Evolutionary conservation across 2,113 vertebrate genomes (phyloP), one percentile per base, ranked within the genome.

Genomic region (Ictidomys tridecemlineatus): DNA sequence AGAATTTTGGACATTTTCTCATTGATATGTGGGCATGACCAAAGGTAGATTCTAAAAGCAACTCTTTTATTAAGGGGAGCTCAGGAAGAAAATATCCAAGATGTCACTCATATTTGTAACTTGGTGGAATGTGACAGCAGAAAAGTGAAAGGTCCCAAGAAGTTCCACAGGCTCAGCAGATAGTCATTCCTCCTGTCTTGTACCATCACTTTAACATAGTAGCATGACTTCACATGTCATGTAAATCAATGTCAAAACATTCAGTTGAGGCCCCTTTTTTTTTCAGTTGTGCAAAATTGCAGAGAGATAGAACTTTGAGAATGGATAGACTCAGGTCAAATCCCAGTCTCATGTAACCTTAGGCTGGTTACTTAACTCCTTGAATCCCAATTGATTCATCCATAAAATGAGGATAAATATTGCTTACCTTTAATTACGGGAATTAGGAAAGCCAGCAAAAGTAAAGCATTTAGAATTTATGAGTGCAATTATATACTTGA

Each of bases 1-100:
- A 91, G 82, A 67, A 76, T 72, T 42, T 93, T 69, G 69, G 37
- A 56, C 18, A 67, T 91, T 95, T 95, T 69, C 63, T 97, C 34
- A 30, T 69, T 90, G 39, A 51, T 45, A 53, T 5, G 79, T 70
- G 39, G n/a, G 4, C 32, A 24, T 58, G 51, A 83, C 42, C 32
- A 84, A 72, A 91, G 73, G 51, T n/a, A 37, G 72, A 0, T 30
- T 85, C 42, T 93, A 78, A 96, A 93, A 89, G 13, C 24, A 74
- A 28, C 45, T 16, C n/a, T 56, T 87, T 37, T 51, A 83, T 37
- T 51, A 83, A 92, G 84, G 37, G 70, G 28, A 39, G 65, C 3
- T 56, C 58, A 95, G 30, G 28, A 85, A 93, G 83, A 67, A 94
- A 82, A 61, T 48, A 30, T 42, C 28, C n/a, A 56, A 89, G 30